These are phyloP conservation scores for Drosophila kanapiae DNA, from an alignment of 1,140 invertebrate genomes.

Conservation along the genomic window DNA sequence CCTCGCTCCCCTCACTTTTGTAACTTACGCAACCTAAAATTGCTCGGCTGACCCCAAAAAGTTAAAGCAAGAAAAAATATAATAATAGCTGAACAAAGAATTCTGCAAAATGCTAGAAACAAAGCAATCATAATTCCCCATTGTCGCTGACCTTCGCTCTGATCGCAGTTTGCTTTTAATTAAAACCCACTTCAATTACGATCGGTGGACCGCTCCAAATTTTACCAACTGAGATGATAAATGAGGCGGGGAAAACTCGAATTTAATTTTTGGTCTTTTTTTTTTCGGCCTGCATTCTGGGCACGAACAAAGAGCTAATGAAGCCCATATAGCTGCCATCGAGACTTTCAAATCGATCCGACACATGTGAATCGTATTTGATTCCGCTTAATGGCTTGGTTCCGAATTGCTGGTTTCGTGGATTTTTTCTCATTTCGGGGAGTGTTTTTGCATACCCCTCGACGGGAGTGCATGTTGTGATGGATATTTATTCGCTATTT, in stretches of 20 bases:
- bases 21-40: conserved; percentile 67
- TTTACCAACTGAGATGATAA: conserved; percentile 68
- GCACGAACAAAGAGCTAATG: conserved; percentile 48
- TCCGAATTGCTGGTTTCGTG: conserved; percentile 36
- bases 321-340: conserved; percentile 13
- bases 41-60: conserved; percentile 59
- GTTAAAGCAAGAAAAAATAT: conserved; percentile 8
- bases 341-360: conserved; percentile 47
- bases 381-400: conserved; percentile 33
- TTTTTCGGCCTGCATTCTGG: conserved; percentile 42
- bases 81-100: conserved; percentile 46
- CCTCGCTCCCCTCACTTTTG: conserved; percentile 23
- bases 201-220: conserved; percentile 60
- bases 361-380: conserved; percentile 33
- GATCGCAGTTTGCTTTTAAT: conserved; percentile 63
- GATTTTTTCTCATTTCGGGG: conserved; percentile 25
- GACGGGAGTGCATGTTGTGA: conserved; percentile 44
- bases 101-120: conserved; percentile 63
- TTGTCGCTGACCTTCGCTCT: conserved; percentile 64
- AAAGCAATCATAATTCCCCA: conserved; percentile 62
- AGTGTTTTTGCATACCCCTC: conserved; percentile 47
- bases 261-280: conserved; percentile 22
- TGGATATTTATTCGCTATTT: conserved; percentile 28
- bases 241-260: conserved; percentile 54
- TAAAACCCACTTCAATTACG: conserved; percentile 70